Percentiles rank a stretch among this genome's conserved stretches.
Evolutionary conservation across 2,888 invertebrate species (phyloP).

Genomic region (Creontiades dilutus): DNA sequence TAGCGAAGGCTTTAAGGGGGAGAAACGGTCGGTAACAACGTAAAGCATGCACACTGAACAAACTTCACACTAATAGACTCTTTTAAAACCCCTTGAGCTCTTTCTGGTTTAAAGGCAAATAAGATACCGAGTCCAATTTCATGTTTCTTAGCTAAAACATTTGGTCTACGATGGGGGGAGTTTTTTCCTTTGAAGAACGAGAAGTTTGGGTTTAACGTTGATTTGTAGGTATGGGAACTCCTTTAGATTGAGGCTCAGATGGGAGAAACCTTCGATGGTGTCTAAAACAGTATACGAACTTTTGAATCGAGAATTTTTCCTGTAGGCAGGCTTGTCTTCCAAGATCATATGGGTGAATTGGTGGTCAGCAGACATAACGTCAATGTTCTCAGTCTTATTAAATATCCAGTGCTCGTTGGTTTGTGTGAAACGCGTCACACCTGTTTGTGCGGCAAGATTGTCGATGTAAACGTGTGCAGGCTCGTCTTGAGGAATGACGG

Average conservation of each 20-base stretch:
- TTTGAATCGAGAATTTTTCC: slow-evolving; percentile 85
- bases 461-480: slow-evolving; percentile 91
- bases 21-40: too few species aligned
- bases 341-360: slow-evolving; percentile 88
- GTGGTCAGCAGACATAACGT: slow-evolving; percentile 83
- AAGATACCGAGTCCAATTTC: too few species aligned
- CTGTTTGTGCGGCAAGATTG: slow-evolving; percentile 95
- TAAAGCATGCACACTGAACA: too few species aligned
- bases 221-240: slow-evolving; percentile 88
- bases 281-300: slow-evolving; percentile 88
- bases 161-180: too few species aligned
- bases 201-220: slow-evolving; percentile 89
- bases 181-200: slow-evolving; percentile 83
- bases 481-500: slow-evolving; percentile 83
- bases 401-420: slow-evolving; percentile 90
- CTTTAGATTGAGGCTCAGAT: slow-evolving; percentile 89
- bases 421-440: slow-evolving; percentile 95
- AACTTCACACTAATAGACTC: too few species aligned
- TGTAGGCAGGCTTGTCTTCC: slow-evolving; percentile 91
- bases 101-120: too few species aligned
- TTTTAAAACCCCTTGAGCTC: too few species aligned
- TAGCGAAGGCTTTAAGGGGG: too few species aligned
- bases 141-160: too few species aligned
- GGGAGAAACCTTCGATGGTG: slow-evolving; percentile 89
- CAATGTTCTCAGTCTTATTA: slow-evolving; percentile 89